Evolutionary conservation across 2,888 invertebrate species (phyloP).

Genomic region (Amphipoea lucens): DNA sequence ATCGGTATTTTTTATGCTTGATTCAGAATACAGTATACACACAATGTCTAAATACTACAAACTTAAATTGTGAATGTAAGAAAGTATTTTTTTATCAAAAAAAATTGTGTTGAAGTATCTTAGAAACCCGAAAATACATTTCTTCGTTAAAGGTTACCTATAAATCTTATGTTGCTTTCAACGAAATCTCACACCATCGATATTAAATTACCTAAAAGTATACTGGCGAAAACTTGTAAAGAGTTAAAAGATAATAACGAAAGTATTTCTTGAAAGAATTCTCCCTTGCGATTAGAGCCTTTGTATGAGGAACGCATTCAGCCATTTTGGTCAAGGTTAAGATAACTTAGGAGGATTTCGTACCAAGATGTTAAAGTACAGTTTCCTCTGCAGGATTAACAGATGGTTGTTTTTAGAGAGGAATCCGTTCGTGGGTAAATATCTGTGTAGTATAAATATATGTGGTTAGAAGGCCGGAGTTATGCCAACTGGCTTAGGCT

Average conservation of each 20-base stretch:
- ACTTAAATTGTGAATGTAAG: background rate
- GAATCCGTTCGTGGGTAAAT: background rate
- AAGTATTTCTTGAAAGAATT: conserved; percentile 5
- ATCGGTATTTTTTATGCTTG: background rate
- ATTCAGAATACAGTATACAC: too few species aligned
- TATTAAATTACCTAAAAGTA: conserved; percentile 6
- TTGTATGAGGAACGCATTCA: background rate
- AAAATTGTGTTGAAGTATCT: background rate
- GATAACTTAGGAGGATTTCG: background rate
- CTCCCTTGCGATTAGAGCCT: background rate
- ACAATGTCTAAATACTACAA: background rate
- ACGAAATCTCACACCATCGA: background rate
- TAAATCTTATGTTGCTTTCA: background rate
- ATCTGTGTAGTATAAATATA: conserved; percentile 2
- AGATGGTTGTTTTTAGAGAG: background rate
- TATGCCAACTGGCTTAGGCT: background rate
- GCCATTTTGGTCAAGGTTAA: conserved; percentile 7
- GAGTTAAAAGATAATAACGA: conserved; percentile 12
- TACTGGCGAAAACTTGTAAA: conserved; percentile 8
- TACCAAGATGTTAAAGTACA: background rate
- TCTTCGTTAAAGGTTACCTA: background rate
- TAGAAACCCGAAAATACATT: background rate
- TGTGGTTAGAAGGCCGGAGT: background rate
- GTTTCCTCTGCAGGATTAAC: background rate
- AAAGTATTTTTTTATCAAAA: too few species aligned